Base-by-base conservation (phyloP, 2,113 vertebrate species). In the Thinocorus orbignyianus region DNA sequence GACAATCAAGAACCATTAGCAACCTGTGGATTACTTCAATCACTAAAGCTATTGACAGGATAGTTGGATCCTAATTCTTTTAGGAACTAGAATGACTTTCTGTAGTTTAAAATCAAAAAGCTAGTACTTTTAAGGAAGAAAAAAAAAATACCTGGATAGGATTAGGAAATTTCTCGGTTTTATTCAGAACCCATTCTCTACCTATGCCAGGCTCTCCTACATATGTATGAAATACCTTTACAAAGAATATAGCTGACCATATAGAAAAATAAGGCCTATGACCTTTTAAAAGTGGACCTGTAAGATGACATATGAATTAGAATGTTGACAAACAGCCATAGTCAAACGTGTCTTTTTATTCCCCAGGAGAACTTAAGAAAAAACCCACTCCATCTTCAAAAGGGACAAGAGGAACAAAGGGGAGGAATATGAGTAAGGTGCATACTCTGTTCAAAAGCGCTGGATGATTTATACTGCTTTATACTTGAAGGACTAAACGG, bases 1-100 rank as follows among this genome's bases (percentile, higher is more conserved):
- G 79, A 92, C 80, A 94, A 93, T 92, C 93, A 95, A 60, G 68
- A 94, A 88, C 71, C 55, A 44, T 87, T 73, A 90, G 80, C 76
- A 88, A 58, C 71, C 82, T 86, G 46, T 1, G 2, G 77, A 81
- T 70, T 70, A 66, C 66, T 96, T 83, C 68, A 90, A 55, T 88
- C 90, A 81, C 44, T 70, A 72, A 90, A 83, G 76, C 62, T 96
- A 78, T 79, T 88, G 86, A 76, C 85, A 93, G 51, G 51, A 72
- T 79, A 76, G 51, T 37, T 73, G 79, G 76, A 86, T 58, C 7
- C 64, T 71, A 77, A 82, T 95, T 95, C 65, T 94, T 91, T 71
- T 55, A 90, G 37, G 57, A 76, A 74, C 24, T 42, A 46, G 74
- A 82, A 70, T 77, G 92, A 41, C 46, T 62, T 91, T 80, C 46